Evolutionary conservation across 2,888 invertebrate genomes (phyloP).

Genomic region (Boloria euphrosyne): DNA sequence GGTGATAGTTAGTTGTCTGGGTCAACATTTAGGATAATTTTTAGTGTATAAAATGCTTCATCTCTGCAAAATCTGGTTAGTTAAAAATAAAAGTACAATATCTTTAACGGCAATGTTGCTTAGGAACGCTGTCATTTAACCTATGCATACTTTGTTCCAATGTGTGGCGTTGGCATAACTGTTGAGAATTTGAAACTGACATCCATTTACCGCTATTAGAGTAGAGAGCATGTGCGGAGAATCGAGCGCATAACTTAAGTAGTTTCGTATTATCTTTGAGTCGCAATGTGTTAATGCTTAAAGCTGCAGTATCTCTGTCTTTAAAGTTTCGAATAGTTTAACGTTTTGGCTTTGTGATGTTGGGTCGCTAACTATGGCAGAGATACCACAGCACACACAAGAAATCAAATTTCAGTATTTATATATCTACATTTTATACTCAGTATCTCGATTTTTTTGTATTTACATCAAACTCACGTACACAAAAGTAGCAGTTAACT

Average conservation of each 20-base stretch:
- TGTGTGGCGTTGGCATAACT: not conserved
- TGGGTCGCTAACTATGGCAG: not conserved
- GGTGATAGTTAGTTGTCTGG: no score
- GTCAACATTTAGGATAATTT: no score
- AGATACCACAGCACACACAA: not conserved
- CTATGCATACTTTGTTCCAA: not conserved
- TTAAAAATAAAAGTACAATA: no score
- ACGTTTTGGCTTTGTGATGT: constrained; percentile 8
- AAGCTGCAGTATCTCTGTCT: constrained; percentile 8
- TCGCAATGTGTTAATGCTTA: constrained; percentile 22
- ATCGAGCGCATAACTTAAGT: constrained; percentile 16
- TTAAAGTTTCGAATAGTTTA: constrained; percentile 6
- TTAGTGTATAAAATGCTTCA: no score
- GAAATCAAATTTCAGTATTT: not conserved
- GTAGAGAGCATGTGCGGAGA: constrained; percentile 15
- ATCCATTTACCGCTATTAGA: constrained; percentile 15
- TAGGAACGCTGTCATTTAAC: no score
- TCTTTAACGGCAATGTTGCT: no score
- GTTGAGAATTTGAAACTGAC: constrained; percentile 7
- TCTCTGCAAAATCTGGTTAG: no score
- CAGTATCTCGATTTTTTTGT: no score
- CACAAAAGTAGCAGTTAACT: not conserved
- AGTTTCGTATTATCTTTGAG: constrained; percentile 18
- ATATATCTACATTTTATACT: not conserved
- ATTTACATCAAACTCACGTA: no score